phyloP scores from a whole-genome alignment of 2,888 invertebrate genomes.

The Harpagoxenus sublaevis region DNA sequence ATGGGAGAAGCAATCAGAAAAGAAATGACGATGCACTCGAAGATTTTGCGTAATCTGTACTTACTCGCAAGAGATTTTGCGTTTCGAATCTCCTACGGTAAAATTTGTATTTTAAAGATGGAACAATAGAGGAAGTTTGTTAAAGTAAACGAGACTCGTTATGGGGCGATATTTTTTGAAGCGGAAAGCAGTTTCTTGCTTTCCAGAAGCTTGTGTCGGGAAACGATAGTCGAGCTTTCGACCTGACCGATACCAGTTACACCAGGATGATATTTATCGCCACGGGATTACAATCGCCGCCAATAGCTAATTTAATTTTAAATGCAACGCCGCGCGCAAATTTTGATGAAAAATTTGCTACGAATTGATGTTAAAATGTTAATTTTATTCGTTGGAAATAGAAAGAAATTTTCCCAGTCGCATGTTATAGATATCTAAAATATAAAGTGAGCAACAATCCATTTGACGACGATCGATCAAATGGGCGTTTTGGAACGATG shows the following conservation, averaged over 20 bases:
- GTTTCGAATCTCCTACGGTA: too few relatives aligned
- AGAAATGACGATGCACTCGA: too few relatives aligned
- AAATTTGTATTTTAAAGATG: too few relatives aligned
- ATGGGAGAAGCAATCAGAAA: too few relatives aligned
- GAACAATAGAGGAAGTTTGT: too few relatives aligned
- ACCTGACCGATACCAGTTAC: too few relatives aligned
- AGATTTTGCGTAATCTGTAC: too few relatives aligned
- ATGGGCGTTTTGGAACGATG: background rate
- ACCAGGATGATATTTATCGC: background rate
- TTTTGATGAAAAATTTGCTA: background rate
- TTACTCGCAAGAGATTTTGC: too few relatives aligned
- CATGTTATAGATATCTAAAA: background rate
- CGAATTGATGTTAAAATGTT: background rate
- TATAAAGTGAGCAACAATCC: too few relatives aligned
- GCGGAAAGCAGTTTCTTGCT: background rate
- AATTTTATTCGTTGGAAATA: background rate
- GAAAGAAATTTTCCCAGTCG: too few relatives aligned
- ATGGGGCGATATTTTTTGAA: background rate
- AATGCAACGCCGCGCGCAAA: background rate
- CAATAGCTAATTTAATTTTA: slow-evolving; percentile 19
- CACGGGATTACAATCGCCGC: background rate
- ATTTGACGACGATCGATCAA: background rate
- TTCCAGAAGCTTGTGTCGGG: background rate
- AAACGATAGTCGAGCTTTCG: background rate
- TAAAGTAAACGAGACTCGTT: too few relatives aligned